Base-by-base conservation (phyloP, 35 echinoderm and acorn worm genomes). In the Apostichopus parvimensis region DNA sequence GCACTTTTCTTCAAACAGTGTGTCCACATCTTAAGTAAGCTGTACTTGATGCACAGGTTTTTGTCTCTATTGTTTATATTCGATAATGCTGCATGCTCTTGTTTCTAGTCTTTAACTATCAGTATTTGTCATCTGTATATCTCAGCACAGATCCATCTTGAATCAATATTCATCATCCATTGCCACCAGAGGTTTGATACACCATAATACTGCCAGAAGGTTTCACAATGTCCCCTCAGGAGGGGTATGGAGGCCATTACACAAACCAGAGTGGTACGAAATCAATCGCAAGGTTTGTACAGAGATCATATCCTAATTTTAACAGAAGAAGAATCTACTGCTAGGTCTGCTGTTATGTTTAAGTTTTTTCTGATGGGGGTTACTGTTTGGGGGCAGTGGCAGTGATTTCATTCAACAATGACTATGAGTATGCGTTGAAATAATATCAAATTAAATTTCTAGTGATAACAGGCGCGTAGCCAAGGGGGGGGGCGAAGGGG, bases 221-320 rank as follows among this genome's bases (percentile, higher is more conserved):
- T 75, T 94, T 58, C 90, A 91, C 18, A 87, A 92, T 72, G 5
- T 56, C 26, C 7, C 79, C 4, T 26, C 87, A 59, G 83, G 92
- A 58, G 92, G 92, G 11, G 94, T 83, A 3, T 98, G 96, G 96
- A 93, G 92, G 91, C 96, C 96, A 25, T 65, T 98, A 25, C 96
- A 98, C 55, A 98, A 98, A 91, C 96, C 96, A 58, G 86, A 98
- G 90, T 98, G 96, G 96, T 98, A 95, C 89, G 96, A 95, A 71
- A 87, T 95, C 66, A 93, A 79, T 64, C 87, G 92, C 88, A 98
- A 98, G 92, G 96, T 98, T 92, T 53, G 83, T 79, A 23, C 79
- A 22, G 77, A 78, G 34, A 45, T 45, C 34, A 1, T 45, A 45
- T 45, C 34, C 34, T 45, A 45, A 45, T 45, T 45, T 45, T 4